Base-by-base conservation (phyloP, 2,888 invertebrate species). In the Formica aserva region DNA sequence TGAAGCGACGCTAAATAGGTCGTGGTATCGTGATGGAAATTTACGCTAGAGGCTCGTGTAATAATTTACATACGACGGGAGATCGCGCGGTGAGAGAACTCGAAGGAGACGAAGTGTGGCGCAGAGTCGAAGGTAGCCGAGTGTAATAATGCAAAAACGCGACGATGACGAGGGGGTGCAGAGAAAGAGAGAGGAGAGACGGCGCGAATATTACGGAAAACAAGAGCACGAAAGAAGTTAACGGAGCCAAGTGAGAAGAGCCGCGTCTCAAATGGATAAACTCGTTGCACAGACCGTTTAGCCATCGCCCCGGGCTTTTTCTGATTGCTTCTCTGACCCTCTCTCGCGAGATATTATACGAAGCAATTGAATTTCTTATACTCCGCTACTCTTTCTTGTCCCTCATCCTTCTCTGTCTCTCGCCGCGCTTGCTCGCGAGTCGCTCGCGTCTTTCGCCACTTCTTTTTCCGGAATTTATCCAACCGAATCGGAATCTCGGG, bases 351-450 rank as follows among this genome's bases (percentile, higher is more conserved):
- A 89, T 91, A 91, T 91, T 92, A 91, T 89, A 91, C 88, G 88
- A 81, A 87, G 88, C 91, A 90, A 91, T 91, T 91, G 91, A 92
- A 91, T 91, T 91, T 91, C 91, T 91, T 92, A 89, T 86, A 84
- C 85, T 75, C 76, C 76, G 63, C 78, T 88, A 85, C 86, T 66
- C 86, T 62, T 38, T 80, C 57, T 15, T 78, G 55, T 55, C 77
- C 78, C 81, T 66, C 57, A 45, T 8, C 48, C 69, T 75, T 38
- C 45, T 38, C 62, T 57, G 9, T 35, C 60, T 26, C 63, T 75
- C 63, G 32, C 18, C 29, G 57, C 66, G n/a, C 35, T 35, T 8
- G 5, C 62, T 63, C 45, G 45, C 66, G 29, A 41, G 45, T 22
- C 22, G 38, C 35, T 63, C 65, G 60, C 67, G 41, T 22, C 55